Percentiles rank a stretch among this genome's conserved stretches.
Conservation (phyloP, 1,140 invertebrate genomes). For the Amphibalanus amphitrite region DNA sequence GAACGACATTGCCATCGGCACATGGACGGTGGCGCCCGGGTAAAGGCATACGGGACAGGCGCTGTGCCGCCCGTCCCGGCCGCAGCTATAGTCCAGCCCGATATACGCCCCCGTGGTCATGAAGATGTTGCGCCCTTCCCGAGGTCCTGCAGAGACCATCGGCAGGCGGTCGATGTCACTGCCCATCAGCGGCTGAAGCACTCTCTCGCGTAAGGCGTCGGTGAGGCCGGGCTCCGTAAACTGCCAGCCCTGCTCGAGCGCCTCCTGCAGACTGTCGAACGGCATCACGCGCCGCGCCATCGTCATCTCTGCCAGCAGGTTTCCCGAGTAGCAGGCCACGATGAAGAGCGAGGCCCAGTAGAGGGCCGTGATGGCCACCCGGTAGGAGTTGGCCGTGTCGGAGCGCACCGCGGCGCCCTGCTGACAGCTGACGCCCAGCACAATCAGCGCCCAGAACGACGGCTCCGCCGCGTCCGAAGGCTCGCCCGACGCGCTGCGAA, state of each 20-base stretch:
- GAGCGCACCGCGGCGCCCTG: not conserved
- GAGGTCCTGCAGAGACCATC: not conserved
- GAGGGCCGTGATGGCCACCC: not conserved
- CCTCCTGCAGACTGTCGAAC: not conserved
- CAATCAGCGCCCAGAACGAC: not conserved
- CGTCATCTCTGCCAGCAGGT: not conserved
- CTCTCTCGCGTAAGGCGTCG: not conserved
- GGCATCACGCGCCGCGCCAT: not conserved
- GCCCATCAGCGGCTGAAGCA: not conserved
- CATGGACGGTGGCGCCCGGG: too few species aligned
- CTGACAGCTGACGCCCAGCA: not conserved
- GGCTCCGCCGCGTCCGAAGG: too few species aligned
- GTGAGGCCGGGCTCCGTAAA: not conserved
- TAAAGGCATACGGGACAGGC: not conserved
- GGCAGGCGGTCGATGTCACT: not conserved
- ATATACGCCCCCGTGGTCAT: not conserved
- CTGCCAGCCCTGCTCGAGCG: slow-evolving; percentile 20
- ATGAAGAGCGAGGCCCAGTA: not conserved
- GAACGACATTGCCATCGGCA: not conserved
- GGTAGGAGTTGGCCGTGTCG: not conserved
- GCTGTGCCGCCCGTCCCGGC: too few species aligned
- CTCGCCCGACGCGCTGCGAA: not conserved
- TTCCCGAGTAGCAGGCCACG: not conserved
- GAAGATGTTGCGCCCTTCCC: not conserved
- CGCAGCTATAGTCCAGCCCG: not conserved